phyloP scores from a whole-genome alignment of 2,888 invertebrate species.

The Polydrusus pterygomalis region DNA sequence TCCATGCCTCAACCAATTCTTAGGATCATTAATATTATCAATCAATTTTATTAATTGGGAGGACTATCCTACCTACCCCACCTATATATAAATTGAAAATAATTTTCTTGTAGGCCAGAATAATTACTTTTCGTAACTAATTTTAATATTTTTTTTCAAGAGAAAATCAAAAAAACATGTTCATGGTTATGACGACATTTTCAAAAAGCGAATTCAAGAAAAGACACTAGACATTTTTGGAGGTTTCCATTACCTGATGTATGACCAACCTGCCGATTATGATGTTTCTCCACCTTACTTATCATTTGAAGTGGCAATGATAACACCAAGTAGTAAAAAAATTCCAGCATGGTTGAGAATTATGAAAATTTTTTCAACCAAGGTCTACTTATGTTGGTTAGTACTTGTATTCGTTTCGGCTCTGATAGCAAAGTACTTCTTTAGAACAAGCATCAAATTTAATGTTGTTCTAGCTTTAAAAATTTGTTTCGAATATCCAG shows the following conservation, averaged over 20 bases:
- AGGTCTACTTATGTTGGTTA: not conserved
- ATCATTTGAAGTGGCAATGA: not conserved
- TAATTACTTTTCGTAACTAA: too few species aligned
- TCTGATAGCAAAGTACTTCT: not conserved
- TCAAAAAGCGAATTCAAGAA: not conserved
- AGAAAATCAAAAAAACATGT: too few species aligned
- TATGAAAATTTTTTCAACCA: not conserved
- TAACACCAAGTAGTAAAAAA: not conserved
- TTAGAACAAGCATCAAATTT: not conserved
- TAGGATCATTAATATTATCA: too few species aligned
- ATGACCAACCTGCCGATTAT: not conserved
- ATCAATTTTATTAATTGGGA: too few species aligned
- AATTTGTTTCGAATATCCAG: constrained; percentile 1
- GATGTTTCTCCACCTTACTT: not conserved
- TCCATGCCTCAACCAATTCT: too few species aligned
- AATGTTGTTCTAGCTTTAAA: not conserved
- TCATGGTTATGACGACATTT: too few species aligned
- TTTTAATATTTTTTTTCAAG: too few species aligned
- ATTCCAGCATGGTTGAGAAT: not conserved
- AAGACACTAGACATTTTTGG: not conserved
- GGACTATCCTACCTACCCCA: too few species aligned
- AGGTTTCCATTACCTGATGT: not conserved
- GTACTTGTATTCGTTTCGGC: not conserved
- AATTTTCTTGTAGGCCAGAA: too few species aligned
- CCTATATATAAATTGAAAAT: too few species aligned